These are phyloP conservation scores for Julus scanicus DNA, from an alignment of 2,888 invertebrate species.

Conservation along the genomic window DNA sequence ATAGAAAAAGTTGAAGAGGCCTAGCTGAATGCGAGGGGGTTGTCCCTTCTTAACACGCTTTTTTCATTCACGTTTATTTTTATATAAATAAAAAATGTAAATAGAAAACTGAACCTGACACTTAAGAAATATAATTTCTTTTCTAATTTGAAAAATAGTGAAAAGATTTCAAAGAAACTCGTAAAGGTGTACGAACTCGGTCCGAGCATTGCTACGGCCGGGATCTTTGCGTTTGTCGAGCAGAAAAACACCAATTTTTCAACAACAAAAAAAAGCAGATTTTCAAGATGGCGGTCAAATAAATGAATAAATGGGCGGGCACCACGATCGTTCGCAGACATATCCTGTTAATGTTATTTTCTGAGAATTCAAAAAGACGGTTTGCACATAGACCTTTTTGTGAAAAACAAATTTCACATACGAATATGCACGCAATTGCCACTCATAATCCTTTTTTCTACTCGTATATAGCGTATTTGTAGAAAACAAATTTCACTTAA, in stretches of 20 bases:
- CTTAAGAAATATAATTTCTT: neutral
- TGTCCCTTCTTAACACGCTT: neutral
- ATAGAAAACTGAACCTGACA: neutral
- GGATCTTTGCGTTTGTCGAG: too few species aligned
- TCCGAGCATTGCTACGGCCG: neutral
- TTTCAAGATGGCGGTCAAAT: neutral
- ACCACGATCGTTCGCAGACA: neutral
- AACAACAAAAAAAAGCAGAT: neutral
- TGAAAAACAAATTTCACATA: neutral
- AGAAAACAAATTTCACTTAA: neutral
- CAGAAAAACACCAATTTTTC: neutral
- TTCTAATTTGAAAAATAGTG: neutral
- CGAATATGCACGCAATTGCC: neutral
- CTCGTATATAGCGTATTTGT: neutral
- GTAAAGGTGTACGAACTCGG: neutral
- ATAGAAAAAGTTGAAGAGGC: slow-evolving; percentile 19
- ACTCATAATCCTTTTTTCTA: neutral
- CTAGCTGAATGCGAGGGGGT: neutral
- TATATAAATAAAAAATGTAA: neutral
- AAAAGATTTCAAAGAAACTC: neutral
- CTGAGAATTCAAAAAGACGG: neutral
- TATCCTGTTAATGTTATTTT: neutral
- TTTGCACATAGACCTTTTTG: neutral
- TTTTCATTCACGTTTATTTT: neutral
- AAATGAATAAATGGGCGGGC: neutral